Base-by-base conservation (phyloP, 2,888 invertebrate genomes). In the Cerastis leucographa region DNA sequence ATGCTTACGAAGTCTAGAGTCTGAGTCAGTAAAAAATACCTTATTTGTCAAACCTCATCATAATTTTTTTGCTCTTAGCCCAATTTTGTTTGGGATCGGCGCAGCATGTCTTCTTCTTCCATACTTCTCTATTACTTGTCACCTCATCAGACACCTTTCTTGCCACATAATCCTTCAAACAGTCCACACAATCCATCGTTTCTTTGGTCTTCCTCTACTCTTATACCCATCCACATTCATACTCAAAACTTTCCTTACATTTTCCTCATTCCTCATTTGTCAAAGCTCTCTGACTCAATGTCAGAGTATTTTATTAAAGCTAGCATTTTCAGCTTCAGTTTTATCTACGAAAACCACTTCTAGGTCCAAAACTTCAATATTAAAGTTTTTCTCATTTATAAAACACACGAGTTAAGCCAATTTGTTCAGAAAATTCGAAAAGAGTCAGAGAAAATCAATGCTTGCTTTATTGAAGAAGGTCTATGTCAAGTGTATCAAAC, bases 371-470 rank as follows among this genome's bases (percentile, higher is more conserved):
- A 71, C 51, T 74, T 54, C 25, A 71, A 70, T 59, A 78, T 75
- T 66, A 19, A 81, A 81, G 29, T 76, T 84, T 61, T 76, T 76
- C 71, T 68, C 61, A 67, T 81, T 56, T 78, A 44, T 61, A 72
- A 65, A 78, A 67, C 51, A 78, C 19, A 64, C 54, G 11, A 72
- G 49, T 35, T n/a, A 11, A 19, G 22, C 25, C 29, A 46, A 40
- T 71, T 67, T 42, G 44, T 74, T 78, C 25, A 14, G 29, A 19
- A 61, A 66, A 44, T 56, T 73, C 2, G 25, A 59, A 40, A 71
- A 62, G 56, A 22, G 65, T 68, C 54, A 11, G 14, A 42, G 9
- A 61, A 70, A 54, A 70, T 71, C 66, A 54, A 68, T 56, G n/a
- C 7, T 80, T 66, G 17, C 14, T 61, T 68, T 35, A 40, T 8